Conservation (phyloP, 2,113 vertebrate genomes). For the Diadophis punctatus region DNA sequence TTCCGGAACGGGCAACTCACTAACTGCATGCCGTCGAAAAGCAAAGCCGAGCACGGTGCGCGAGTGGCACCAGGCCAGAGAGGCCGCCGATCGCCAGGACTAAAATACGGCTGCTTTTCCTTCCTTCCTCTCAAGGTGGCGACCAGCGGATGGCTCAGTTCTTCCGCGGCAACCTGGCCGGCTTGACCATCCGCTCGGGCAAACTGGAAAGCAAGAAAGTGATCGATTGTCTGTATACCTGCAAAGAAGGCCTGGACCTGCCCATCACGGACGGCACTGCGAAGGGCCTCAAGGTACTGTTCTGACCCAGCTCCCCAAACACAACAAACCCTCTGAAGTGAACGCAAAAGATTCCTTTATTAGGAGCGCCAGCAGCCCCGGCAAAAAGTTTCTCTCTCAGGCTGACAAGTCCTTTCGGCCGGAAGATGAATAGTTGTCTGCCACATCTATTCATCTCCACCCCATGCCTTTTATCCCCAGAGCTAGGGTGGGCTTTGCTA, state of each 20-base stretch:
- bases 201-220: constrained; percentile 94
- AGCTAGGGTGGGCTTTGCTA: too few species aligned
- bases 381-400: too few species aligned
- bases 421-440: too few species aligned
- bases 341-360: too few species aligned
- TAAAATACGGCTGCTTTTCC: accelerated
- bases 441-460: too few species aligned
- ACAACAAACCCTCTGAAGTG: too few species aligned
- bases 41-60: background rate
- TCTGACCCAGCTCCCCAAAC: too few species aligned
- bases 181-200: constrained; percentile 88
- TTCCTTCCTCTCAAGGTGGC: constrained; percentile 69
- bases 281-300: constrained; percentile 81
- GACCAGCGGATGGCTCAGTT: constrained; percentile 89
- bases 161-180: constrained; percentile 90
- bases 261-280: constrained; percentile 78
- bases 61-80: background rate
- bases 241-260: constrained; percentile 93
- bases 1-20: constrained; percentile 60
- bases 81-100: accelerated
- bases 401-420: too few species aligned
- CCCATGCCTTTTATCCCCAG: too few species aligned
- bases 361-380: too few species aligned
- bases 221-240: constrained; percentile 96
- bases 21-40: constrained; percentile 85